Conservation (phyloP, 2,113 vertebrate species). For the Meleagris gallopavo region DNA sequence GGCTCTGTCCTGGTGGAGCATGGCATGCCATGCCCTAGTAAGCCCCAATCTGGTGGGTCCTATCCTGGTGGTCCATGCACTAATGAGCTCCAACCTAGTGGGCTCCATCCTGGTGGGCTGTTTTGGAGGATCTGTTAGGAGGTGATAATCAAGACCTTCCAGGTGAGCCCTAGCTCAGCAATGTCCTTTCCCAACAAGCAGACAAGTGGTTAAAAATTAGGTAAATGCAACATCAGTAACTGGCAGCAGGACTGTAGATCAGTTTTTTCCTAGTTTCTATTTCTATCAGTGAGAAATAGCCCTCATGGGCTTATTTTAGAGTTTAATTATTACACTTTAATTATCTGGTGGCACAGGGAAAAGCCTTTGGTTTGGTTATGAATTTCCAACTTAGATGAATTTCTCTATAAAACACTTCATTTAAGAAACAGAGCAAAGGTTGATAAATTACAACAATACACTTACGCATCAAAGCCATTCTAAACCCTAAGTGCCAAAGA, state of each 20-base stretch:
- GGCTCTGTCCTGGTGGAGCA: not conserved
- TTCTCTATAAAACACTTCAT: constrained; percentile 12
- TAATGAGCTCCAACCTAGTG: not conserved
- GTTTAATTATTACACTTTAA: constrained; percentile 26
- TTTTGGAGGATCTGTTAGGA: not conserved
- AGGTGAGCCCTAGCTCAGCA: not conserved
- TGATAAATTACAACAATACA: not conserved
- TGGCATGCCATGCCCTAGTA: not conserved
- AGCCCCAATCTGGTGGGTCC: not conserved
- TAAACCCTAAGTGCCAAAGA: not conserved
- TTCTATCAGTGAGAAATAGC: not conserved
- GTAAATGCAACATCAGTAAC: not conserved
- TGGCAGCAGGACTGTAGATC: not conserved
- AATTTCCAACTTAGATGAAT: not conserved
- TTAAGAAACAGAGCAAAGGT: not conserved
- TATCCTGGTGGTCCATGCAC: not conserved
- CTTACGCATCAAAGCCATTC: not conserved
- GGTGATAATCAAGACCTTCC: not conserved
- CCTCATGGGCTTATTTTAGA: constrained; percentile 7
- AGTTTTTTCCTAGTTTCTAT: constrained; percentile 6
- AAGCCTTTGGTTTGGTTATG: constrained; percentile 25
- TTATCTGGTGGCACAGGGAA: not conserved
- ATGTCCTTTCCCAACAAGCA: not conserved
- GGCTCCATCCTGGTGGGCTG: not conserved
- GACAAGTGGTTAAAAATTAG: not conserved